These are phyloP conservation scores for Phasianus colchicus DNA, from an alignment of 2,113 vertebrate species.

Conservation along the genomic window DNA sequence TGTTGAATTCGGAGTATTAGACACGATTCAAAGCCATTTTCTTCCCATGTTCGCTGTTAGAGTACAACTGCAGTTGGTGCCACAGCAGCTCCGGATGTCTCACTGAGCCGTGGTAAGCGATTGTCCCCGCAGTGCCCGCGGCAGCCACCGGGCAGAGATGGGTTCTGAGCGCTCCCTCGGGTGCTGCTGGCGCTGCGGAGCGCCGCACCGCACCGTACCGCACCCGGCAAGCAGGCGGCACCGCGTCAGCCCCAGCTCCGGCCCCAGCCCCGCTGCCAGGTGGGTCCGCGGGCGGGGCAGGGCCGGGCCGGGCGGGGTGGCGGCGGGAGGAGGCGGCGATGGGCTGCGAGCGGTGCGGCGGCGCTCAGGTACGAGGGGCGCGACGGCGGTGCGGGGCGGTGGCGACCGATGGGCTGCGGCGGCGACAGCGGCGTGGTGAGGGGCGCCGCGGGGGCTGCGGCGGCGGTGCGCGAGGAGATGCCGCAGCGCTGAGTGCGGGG, in stretches of 20 bases:
- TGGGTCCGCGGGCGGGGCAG: background rate
- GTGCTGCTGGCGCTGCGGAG: background rate
- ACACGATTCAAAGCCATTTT: background rate
- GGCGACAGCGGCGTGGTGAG: background rate
- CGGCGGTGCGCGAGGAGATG: background rate
- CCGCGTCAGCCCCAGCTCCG: too few relatives aligned
- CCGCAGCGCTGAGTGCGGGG: background rate
- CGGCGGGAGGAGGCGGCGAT: background rate
- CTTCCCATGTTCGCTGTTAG: rapidly evolving
- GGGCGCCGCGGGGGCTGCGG: background rate
- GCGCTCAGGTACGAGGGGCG: background rate
- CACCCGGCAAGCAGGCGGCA: too few relatives aligned
- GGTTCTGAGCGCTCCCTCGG: background rate
- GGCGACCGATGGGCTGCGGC: too few relatives aligned
- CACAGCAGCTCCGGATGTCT: background rate
- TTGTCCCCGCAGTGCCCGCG: background rate
- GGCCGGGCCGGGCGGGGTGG: too few relatives aligned
- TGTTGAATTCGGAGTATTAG: rapidly evolving
- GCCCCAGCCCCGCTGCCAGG: background rate
- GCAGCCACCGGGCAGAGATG: background rate
- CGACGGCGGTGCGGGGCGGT: background rate
- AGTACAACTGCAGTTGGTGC: rapidly evolving
- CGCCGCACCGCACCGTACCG: background rate
- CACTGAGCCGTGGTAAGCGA: rapidly evolving
- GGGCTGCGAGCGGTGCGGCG: too few relatives aligned